Conservation (phyloP, 2,113 vertebrate genomes). For the Motacilla alba region DNA sequence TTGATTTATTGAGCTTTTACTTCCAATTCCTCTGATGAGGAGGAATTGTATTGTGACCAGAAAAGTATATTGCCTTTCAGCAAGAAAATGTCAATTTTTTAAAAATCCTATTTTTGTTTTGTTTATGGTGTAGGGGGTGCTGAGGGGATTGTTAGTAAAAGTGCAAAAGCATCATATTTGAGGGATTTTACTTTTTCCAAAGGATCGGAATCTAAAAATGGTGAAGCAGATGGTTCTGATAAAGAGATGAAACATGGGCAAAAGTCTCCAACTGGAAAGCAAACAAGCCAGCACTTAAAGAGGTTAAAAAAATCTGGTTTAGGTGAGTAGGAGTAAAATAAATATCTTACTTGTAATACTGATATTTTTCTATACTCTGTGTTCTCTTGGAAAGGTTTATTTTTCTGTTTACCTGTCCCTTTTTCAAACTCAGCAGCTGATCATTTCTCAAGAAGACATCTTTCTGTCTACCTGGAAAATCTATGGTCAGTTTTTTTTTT, state of each 20-base stretch:
- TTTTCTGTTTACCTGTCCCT: neutral
- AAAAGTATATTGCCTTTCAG: conserved; percentile 56
- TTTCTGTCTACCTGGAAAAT: conserved; percentile 1
- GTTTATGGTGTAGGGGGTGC: neutral
- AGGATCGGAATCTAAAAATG: conserved; percentile 86
- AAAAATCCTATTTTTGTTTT: neutral
- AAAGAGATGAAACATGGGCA: conserved; percentile 85
- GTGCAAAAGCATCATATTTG: conserved; percentile 60
- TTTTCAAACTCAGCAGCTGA: neutral
- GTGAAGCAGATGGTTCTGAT: conserved; percentile 85
- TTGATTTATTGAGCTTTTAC: conserved; percentile 77
- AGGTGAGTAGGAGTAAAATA: conserved; percentile 74
- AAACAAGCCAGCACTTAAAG: conserved; percentile 85
- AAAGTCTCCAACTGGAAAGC: conserved; percentile 83
- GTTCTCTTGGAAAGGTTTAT: neutral
- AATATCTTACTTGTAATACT: conserved; percentile 2
- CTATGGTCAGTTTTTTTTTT: neutral
- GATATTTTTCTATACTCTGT: neutral
- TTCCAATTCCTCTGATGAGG: conserved; percentile 57
- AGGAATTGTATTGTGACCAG: conserved; percentile 53
- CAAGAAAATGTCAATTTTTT: conserved; percentile 14
- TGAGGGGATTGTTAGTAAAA: conserved; percentile 14
- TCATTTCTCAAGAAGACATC: neutral
- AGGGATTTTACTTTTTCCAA: conserved; percentile 57
- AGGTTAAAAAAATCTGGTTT: conserved; percentile 86